Base-by-base conservation (phyloP, 2,113 vertebrate genomes). In the Callaeas wilsoni region DNA sequence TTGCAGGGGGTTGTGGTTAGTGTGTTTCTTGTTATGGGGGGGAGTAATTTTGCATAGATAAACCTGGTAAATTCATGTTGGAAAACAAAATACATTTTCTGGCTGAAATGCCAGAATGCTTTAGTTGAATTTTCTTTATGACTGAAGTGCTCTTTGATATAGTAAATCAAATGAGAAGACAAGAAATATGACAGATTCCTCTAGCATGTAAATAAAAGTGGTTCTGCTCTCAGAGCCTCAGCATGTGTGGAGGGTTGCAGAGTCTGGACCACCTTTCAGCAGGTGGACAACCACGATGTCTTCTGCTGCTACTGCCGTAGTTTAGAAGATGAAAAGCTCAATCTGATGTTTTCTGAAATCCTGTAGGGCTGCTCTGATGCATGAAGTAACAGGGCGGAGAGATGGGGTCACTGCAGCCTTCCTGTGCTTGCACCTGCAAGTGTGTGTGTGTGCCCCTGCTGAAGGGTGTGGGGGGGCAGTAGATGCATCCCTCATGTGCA, bases 401-500 rank as follows among this genome's bases (percentile, higher is more conserved):
- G 42, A 5, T 3, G 46, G 39, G 8, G 26, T 21, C 37, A 17
- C n/a, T 32, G 26, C 22, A 44, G 55, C 46, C 59, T 27, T 4
- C 33, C 17, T n/a, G 2, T 44, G 23, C 50, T 23, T 9, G 33
- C 27, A 12, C 13, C 59, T 73, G 18, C 19, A 6, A 7, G 16
- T 6, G 18, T 76, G 14, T 32, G 19, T 35, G 50, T 9, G 22
- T 16, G 41, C 26, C 49, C 44, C 62, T 35, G 37, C 13, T 37
- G 35, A 14, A 42, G 27, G 21, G 6, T 13, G 15, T 17, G 7
- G 32, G 39, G 55, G 22, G 19, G 15, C 50, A 37, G 39, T 0
- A 20, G 16, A 0, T 6, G 10, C 4, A 5, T n/a, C 29, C 33
- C 42, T 37, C 35, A 4, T 3, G 3, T 4, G 7, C 35, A 21